A percentile compares a stretch with the other conserved stretches of the same genome.
Conservation (phyloP, 2,888 invertebrate species). For the Lapara coniferarum region DNA sequence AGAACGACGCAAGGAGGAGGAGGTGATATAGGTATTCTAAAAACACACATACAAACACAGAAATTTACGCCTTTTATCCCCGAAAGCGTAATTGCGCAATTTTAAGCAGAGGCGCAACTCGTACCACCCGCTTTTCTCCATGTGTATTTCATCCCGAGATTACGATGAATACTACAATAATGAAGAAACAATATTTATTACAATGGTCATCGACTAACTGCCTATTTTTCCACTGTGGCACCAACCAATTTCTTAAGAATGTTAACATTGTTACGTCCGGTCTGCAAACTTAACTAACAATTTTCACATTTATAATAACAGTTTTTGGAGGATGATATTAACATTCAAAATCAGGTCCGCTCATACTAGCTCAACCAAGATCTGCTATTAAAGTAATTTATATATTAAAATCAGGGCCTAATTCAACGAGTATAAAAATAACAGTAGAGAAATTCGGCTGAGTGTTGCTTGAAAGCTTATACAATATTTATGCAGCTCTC, state of each 20-base stretch:
- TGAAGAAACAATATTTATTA: too few relatives aligned
- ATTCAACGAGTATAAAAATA: constrained; percentile 28
- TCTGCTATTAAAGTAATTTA: constrained; percentile 69
- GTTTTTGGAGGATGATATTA: constrained; percentile 53
- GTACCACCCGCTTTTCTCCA: too few relatives aligned
- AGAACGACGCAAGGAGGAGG: too few relatives aligned
- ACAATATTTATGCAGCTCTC: constrained; percentile 8
- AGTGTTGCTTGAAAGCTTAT: constrained; percentile 26
- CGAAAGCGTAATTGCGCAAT: too few relatives aligned
- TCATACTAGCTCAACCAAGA: constrained; percentile 53
- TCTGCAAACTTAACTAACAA: constrained; percentile 64
- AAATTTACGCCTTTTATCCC: too few relatives aligned
- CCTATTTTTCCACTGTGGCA: constrained; percentile 60
- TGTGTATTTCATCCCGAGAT: too few relatives aligned
- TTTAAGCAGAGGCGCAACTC: too few relatives aligned
- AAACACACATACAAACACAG: too few relatives aligned
- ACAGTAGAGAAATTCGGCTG: constrained; percentile 13
- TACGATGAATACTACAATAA: too few relatives aligned
- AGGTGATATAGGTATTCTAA: too few relatives aligned
- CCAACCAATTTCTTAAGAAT: constrained; percentile 71
- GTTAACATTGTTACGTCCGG: constrained; percentile 62
- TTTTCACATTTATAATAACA: constrained; percentile 76
- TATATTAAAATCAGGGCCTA: constrained; percentile 60
- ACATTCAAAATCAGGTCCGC: constrained; percentile 55
- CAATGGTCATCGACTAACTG: too few relatives aligned